These are phyloP conservation scores for Danionella cerebrum DNA, from an alignment of 2,113 vertebrate species.

Conservation along the genomic window DNA sequence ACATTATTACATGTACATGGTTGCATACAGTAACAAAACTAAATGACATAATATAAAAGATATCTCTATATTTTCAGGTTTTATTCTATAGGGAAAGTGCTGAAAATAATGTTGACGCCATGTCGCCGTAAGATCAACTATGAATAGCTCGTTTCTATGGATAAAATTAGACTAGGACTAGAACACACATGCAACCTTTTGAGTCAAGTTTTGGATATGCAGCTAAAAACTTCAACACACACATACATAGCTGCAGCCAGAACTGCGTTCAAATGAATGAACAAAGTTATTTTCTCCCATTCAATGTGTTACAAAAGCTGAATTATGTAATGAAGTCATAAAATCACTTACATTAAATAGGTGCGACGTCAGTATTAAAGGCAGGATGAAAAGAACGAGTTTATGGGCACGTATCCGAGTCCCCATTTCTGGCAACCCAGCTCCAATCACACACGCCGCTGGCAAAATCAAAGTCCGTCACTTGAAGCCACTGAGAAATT, in stretches of 20 bases:
- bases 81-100: neutral
- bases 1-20: neutral
- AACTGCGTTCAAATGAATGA: neutral
- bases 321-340: neutral
- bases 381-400: slow-evolving; percentile 54
- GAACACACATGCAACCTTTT: slow-evolving; percentile 35
- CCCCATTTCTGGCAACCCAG: slow-evolving; percentile 62
- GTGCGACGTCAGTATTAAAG: slow-evolving; percentile 53
- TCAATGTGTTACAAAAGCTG: neutral
- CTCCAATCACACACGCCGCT: slow-evolving; percentile 39
- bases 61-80: too few species aligned
- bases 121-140: slow-evolving; percentile 49
- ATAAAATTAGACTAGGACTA: slow-evolving; percentile 58
- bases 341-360: slow-evolving; percentile 61
- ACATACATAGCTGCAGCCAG: neutral
- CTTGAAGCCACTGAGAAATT: slow-evolving; percentile 38
- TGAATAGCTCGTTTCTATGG: slow-evolving; percentile 71
- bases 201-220: slow-evolving; percentile 8
- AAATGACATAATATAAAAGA: neutral
- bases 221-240: neutral
- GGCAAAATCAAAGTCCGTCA: slow-evolving; percentile 48
- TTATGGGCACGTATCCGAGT: slow-evolving; percentile 42
- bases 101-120: slow-evolving; percentile 32
- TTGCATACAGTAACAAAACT: too few species aligned
- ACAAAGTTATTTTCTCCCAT: neutral